Conservation (phyloP, 2,888 invertebrate species). For the Drosophila meridionalis region DNA sequence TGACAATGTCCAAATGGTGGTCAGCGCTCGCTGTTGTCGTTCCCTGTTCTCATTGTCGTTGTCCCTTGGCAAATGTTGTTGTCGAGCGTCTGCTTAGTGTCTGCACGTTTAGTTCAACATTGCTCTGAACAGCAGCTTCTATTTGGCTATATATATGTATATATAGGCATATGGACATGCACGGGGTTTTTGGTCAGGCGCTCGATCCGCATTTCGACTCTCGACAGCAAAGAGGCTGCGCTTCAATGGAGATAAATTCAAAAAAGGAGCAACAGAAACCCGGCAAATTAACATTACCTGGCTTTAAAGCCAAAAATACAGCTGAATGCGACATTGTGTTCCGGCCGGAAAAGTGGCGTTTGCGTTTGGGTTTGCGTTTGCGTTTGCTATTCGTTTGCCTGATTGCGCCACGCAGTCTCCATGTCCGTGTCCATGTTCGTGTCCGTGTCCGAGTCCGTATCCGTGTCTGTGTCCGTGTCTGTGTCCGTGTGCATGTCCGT, state of each 20-base stretch:
- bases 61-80: slow-evolving; percentile 53
- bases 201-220: not conserved
- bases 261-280: not conserved
- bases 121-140: slow-evolving; percentile 12
- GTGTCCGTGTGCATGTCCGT: slow-evolving; percentile 40
- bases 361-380: slow-evolving; percentile 42
- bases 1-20: slow-evolving; percentile 29
- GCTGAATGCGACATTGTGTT: slow-evolving; percentile 35
- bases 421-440: slow-evolving; percentile 18
- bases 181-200: not conserved
- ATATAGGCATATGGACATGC: not conserved
- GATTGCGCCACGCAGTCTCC: slow-evolving; percentile 61
- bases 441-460: not conserved
- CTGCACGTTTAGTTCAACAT: slow-evolving; percentile 42
- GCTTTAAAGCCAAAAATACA: slow-evolving; percentile 53
- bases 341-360: slow-evolving; percentile 50
- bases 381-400: slow-evolving; percentile 46
- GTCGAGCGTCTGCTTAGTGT: slow-evolving; percentile 71
- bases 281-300: slow-evolving; percentile 38
- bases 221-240: slow-evolving; percentile 33
- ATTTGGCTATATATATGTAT: not conserved
- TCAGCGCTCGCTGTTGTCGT: slow-evolving; percentile 15
- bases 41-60: slow-evolving; percentile 9
- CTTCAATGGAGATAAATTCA: slow-evolving; percentile 1
- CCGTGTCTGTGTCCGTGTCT: slow-evolving; percentile 3